Base-by-base conservation (phyloP, 35 echinoderm and acorn worm species). In the Eucidaris tribuloides region DNA sequence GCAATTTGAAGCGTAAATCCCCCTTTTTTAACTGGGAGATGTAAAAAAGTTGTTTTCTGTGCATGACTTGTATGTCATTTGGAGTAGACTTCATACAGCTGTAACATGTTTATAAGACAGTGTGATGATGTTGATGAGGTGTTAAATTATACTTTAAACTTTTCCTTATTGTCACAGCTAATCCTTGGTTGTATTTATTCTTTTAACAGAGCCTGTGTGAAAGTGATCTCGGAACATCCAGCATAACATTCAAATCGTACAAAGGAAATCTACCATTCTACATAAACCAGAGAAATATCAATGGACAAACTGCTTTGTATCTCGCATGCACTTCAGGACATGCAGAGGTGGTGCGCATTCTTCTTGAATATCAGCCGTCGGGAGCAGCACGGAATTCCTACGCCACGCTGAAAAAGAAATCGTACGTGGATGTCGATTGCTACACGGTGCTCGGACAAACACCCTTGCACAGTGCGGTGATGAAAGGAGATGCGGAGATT, bases 371-470 rank as follows among this genome's bases (percentile, higher is more conserved):
- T 64, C 90, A 87, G 45, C 87, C 92, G 31, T 45, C 37, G 17
- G 87, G 87, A 18, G 27, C 58, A 30, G 40, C 43, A 5, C 58
- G 62, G 39, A 80, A 71, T 42, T 77, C 58, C 40, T 62, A 76
- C 34, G 58, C 62, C 19, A 65, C 77, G 0, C 59, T 50, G 34
- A 81, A 82, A 50, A 84, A 87, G 65, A 79, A 86, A 22, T 36
- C 90, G 1, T 86, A 82, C 64, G 79, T 92, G 6, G 87, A 99
- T 15, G 70, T 99, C 5, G 91, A 99, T 52, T 83, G 91, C 22
- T 99, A 99, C 71, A 93, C 96, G 4, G 87, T 99, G 30, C 54
- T 93, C 9, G 96, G 96, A 2, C 82, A 70, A 77, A 97, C 94
- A 25, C 90, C 94, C 17, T 46, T 99, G 33, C 96, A 99, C 79